Evolutionary conservation across 2,797 vertebrate genomes (phyloP).

Genomic region (Protonibea diacanthus): DNA sequence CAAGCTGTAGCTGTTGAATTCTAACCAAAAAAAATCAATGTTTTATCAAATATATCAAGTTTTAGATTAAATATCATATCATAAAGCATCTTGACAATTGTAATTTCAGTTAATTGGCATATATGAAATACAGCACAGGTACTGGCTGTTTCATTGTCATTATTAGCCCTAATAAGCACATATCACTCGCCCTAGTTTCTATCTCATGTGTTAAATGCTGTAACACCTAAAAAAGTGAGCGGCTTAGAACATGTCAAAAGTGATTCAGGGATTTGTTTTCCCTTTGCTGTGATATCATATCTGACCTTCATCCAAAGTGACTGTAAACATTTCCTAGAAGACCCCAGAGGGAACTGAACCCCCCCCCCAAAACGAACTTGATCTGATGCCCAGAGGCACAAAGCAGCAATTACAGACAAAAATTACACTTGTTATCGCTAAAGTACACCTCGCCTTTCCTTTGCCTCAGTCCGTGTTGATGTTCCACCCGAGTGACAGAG

Average conservation of each 20-base stretch:
- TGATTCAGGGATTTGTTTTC: constrained; percentile 1
- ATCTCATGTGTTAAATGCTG: background rate
- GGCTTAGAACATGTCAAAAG: background rate
- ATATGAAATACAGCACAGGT: background rate
- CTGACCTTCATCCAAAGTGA: constrained; percentile 37
- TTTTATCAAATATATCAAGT: background rate
- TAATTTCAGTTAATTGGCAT: background rate
- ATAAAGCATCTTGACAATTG: background rate
- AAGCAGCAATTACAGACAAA: constrained; percentile 32
- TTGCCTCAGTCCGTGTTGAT: constrained; percentile 30
- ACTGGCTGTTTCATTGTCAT: background rate
- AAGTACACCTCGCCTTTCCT: constrained; percentile 14
- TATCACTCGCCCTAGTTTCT: background rate
- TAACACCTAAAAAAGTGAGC: background rate
- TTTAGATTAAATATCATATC: background rate
- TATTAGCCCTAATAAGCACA: background rate
- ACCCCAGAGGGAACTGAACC: constrained; percentile 30
- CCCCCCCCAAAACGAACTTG: constrained; percentile 18
- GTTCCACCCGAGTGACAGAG: constrained; percentile 27
- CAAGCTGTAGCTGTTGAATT: background rate
- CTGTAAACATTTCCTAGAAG: constrained; percentile 26
- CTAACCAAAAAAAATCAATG: background rate
- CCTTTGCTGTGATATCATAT: background rate
- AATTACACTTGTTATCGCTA: constrained; percentile 30
- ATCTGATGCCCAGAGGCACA: constrained; percentile 21